Conservation (phyloP, 1,140 invertebrate species). For the Brachionus manjavacas region DNA sequence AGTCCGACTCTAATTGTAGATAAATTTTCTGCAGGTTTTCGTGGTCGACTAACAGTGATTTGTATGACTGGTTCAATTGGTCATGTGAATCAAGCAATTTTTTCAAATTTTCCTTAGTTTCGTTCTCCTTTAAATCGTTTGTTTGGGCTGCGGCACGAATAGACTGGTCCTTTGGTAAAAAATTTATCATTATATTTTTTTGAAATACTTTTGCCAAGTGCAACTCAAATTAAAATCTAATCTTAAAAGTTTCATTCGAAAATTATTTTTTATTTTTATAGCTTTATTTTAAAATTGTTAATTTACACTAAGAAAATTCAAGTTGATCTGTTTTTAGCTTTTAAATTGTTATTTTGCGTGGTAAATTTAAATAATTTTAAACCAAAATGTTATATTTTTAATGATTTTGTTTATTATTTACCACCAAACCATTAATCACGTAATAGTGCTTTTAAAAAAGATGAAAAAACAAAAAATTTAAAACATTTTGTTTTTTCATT, state of each 20-base stretch:
- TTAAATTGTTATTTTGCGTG: background rate
- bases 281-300: too few species aligned
- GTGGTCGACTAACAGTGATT: background rate
- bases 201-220: background rate
- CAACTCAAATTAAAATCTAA: background rate
- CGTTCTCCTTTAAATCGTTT: conserved; percentile 13
- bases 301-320: too few species aligned
- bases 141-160: conserved; percentile 5
- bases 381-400: background rate
- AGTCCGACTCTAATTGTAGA: background rate
- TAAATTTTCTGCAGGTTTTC: conserved; percentile 33
- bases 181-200: background rate
- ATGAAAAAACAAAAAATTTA: background rate
- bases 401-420: background rate
- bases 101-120: conserved; percentile 30
- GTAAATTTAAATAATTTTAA: background rate
- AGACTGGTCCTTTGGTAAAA: background rate
- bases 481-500: background rate
- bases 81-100: conserved; percentile 12
- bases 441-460: background rate
- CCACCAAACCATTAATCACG: background rate
- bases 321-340: too few species aligned
- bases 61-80: conserved; percentile 31
- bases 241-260: too few species aligned
- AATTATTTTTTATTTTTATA: too few species aligned